Conservation (phyloP, 2,888 invertebrate genomes). For the Drosophila buzzatii region DNA sequence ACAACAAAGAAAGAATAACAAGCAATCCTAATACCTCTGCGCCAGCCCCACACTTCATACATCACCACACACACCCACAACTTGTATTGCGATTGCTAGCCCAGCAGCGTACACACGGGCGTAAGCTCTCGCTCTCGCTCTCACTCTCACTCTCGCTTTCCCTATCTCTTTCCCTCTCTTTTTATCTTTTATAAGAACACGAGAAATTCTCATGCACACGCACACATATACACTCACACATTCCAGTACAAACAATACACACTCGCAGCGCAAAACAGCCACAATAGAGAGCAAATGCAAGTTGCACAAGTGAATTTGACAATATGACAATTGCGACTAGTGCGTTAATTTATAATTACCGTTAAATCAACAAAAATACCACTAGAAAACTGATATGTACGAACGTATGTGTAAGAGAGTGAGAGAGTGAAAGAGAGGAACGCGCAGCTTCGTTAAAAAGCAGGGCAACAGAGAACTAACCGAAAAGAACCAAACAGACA, state of each 20-base stretch:
- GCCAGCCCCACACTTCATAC: constrained; percentile 26
- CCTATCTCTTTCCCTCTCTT: constrained; percentile 15
- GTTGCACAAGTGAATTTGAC: constrained; percentile 52
- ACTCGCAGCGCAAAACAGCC: constrained; percentile 31
- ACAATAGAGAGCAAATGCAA: constrained; percentile 45
- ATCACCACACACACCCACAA: constrained; percentile 29
- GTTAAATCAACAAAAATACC: constrained; percentile 47
- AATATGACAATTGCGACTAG: constrained; percentile 59
- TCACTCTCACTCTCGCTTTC: constrained; percentile 5
- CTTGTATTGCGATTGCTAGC: constrained; percentile 54
- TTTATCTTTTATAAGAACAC: constrained; percentile 47
- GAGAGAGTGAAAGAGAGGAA: constrained; percentile 13
- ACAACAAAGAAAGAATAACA: constrained; percentile 81
- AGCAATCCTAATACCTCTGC: constrained; percentile 70
- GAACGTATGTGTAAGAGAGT: constrained; percentile 12
- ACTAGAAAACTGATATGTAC: constrained; percentile 56
- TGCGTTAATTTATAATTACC: constrained; percentile 59
- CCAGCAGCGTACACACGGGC: constrained; percentile 50
- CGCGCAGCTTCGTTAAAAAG: constrained; percentile 41
- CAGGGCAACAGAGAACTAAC: constrained; percentile 57
- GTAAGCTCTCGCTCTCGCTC: constrained; percentile 19
- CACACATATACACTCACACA: constrained; percentile 26
- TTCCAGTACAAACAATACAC: constrained; percentile 60
- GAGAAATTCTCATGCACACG: constrained; percentile 56
- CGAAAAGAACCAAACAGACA: constrained; percentile 57